Percentiles rank a stretch among this genome's conserved stretches.
These are phyloP conservation scores for Drosophila prolongata DNA, from an alignment of 2,888 invertebrate genomes.

Conservation along the genomic window DNA sequence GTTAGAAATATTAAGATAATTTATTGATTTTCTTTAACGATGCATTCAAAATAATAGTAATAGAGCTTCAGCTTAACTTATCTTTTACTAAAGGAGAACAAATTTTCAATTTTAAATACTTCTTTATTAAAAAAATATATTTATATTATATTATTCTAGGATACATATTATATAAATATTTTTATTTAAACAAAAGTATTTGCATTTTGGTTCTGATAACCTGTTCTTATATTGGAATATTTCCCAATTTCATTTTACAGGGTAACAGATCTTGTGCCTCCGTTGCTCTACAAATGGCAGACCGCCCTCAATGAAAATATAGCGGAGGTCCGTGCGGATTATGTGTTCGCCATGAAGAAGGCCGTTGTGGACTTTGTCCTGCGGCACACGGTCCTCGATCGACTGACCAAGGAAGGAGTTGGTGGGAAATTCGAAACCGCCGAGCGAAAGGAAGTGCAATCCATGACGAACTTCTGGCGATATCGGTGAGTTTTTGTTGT, in stretches of 20 bases:
- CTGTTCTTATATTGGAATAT: too few species aligned
- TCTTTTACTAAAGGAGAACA: too few species aligned
- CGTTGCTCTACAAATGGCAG: slow-evolving; percentile 87
- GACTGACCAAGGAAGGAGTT: slow-evolving; percentile 61
- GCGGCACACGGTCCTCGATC: slow-evolving; percentile 87
- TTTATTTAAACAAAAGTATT: too few species aligned
- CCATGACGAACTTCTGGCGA: slow-evolving; percentile 89
- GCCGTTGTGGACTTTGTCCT: slow-evolving; percentile 96
- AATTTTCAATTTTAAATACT: too few species aligned
- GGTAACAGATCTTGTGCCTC: slow-evolving; percentile 88
- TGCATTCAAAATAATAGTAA: too few species aligned
- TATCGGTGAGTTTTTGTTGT: slow-evolving; percentile 82
- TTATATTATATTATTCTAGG: too few species aligned
- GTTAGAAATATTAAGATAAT: too few species aligned
- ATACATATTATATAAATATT: too few species aligned
- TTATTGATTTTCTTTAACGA: too few species aligned
- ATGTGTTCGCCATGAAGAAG: slow-evolving; percentile 94
- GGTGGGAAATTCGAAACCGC: slow-evolving; percentile 53
- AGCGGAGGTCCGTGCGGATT: slow-evolving; percentile 93
- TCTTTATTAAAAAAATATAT: too few species aligned
- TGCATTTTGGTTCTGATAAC: too few species aligned
- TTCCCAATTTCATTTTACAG: slow-evolving; percentile 74
- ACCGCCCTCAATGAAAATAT: slow-evolving; percentile 87
- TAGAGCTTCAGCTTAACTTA: too few species aligned
- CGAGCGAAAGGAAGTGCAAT: slow-evolving; percentile 86